phyloP scores from a whole-genome alignment of 2,888 invertebrate species.

The Pristionchus entomophagus region DNA sequence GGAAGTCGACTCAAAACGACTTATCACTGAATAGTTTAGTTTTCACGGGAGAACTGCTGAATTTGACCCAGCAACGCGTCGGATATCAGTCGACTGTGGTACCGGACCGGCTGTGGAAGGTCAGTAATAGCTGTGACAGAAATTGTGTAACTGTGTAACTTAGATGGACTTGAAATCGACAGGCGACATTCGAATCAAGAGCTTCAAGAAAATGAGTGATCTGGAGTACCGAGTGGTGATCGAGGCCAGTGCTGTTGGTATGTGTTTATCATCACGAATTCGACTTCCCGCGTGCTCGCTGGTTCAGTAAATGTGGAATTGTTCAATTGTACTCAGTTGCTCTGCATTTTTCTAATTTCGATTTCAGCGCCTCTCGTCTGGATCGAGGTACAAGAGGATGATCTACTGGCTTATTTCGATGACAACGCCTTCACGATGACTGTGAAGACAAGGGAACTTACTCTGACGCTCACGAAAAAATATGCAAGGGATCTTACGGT shows the following conservation, averaged over 20 bases:
- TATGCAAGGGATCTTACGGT: not conserved
- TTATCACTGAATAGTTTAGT: not conserved
- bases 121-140: not conserved
- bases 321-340: too few relatives aligned
- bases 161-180: slow-evolving; percentile 33
- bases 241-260: slow-evolving; percentile 17
- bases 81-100: slow-evolving; percentile 13
- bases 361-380: slow-evolving; percentile 43
- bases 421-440: slow-evolving; percentile 49
- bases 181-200: not conserved
- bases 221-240: not conserved
- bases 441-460: not conserved
- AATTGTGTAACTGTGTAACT: not conserved
- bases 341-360: not conserved
- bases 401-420: slow-evolving; percentile 1
- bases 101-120: slow-evolving; percentile 23
- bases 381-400: slow-evolving; percentile 29
- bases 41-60: not conserved
- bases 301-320: too few relatives aligned
- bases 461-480: not conserved
- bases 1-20: not conserved
- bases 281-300: too few relatives aligned
- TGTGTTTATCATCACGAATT: too few relatives aligned
- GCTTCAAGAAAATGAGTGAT: slow-evolving; percentile 7
- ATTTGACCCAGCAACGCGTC: not conserved